A percentile compares a stretch with the other conserved stretches of the same genome.
These are phyloP conservation scores for Rhinogobio ventralis DNA, from an alignment of 2,797 vertebrate genomes.

Conservation along the genomic window DNA sequence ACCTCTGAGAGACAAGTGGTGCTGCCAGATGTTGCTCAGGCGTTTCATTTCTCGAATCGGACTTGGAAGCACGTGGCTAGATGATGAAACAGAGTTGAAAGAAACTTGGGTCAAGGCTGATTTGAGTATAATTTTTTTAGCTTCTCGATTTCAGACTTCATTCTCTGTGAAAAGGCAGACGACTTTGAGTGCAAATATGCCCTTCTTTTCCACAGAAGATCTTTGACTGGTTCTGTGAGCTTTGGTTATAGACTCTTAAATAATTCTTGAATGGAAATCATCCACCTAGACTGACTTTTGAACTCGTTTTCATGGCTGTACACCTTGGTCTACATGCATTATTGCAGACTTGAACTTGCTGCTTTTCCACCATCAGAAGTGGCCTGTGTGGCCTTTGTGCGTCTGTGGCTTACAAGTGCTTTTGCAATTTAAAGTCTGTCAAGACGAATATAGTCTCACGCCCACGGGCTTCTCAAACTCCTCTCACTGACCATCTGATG, in stretches of 20 bases:
- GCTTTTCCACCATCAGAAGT: not conserved
- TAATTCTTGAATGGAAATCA: constrained; percentile 4
- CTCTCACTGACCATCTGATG: not conserved
- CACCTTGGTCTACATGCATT: not conserved
- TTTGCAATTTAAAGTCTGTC: not conserved
- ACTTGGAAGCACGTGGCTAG: constrained; percentile 18
- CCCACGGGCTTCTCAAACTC: not conserved
- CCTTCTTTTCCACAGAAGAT: constrained; percentile 15
- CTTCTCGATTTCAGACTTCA: constrained; percentile 5
- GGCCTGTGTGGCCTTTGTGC: not conserved
- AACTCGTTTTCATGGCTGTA: not conserved
- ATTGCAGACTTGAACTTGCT: not conserved
- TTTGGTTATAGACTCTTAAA: constrained; percentile 14
- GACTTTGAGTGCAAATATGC: not conserved
- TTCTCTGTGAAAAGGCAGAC: not conserved
- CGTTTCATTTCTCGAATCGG: constrained; percentile 14
- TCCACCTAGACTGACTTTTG: constrained; percentile 1
- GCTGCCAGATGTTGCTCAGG: constrained; percentile 24
- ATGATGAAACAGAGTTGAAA: constrained; percentile 56
- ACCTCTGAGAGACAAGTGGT: constrained; percentile 34
- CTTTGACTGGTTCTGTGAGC: not conserved
- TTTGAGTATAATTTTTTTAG: constrained; percentile 16
- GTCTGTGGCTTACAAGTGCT: not conserved
- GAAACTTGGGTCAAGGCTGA: constrained; percentile 39
- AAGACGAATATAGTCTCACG: constrained; percentile 3